Base-by-base conservation (phyloP, 2,113 vertebrate species). In the Gallinago paraguaiae region DNA sequence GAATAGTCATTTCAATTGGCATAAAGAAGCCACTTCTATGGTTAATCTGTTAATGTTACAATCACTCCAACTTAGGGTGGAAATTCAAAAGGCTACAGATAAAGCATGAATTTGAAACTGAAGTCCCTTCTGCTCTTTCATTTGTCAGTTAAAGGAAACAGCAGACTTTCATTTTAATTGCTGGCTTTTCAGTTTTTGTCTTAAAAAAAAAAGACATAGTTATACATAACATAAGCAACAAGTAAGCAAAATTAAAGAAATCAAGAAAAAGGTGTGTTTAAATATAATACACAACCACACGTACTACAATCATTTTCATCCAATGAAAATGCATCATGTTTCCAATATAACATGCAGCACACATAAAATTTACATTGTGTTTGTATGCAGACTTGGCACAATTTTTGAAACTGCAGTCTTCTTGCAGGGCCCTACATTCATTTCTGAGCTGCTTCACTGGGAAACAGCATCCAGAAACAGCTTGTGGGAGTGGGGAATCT, bases 341-440 rank as follows among this genome's bases (percentile, higher is more conserved):
- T 96, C 76, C 41, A 89, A 50, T 45, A 90, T n/a, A 94, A 88
- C 95, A 96, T 97, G 87, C 94, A 96, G 68, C 63, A 67, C 74
- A 91, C 50, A 91, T 6, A 79, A 78, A 93, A 78, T 94, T 86
- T 93, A 89, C 54, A 68, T 81, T 90, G 77, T 94, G 46, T 76
- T 92, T 96, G 50, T 94, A 95, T 11, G 65, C 54, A 93, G 81
- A 85, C 78, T 88, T 88, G 63, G 67, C 39, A 79, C 25, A 70
- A 31, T 65, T 67, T 83, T 79, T 93, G 82, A 86, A 92, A 88
- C 17, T 13, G 17, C 20, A n/a, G 54, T 27, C 67, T 60, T 50
- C 46, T 70, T 71, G 46, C 43, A 80, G 37, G 56, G 53, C 43
- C 54, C 83, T 88, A 63, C 67, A n/a, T 45, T 50, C 77, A 75